These are phyloP conservation scores for Eumacrocentrus americanus DNA, from an alignment of 2,888 invertebrate genomes.

Conservation along the genomic window DNA sequence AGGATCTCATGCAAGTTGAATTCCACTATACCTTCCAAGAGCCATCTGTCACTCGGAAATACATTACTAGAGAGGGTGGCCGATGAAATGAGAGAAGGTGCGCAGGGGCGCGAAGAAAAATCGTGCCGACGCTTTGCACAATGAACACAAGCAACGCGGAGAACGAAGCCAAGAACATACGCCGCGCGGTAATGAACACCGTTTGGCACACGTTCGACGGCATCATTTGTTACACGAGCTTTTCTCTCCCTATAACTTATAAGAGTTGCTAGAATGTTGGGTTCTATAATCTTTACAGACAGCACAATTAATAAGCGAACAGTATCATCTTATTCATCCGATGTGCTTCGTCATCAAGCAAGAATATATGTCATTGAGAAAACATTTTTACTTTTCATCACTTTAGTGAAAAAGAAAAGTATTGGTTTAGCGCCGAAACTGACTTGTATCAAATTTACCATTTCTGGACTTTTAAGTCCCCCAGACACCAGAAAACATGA, in stretches of 20 bases:
- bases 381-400: too few species aligned
- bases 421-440: too few species aligned
- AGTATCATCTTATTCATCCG: too few species aligned
- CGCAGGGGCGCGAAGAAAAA: constrained; percentile 19
- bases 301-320: too few species aligned
- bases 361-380: too few species aligned
- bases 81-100: constrained; percentile 15
- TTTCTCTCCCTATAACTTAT: not conserved
- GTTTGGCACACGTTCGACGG: constrained; percentile 1
- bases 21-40: not conserved
- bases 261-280: too few species aligned
- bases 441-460: too few species aligned
- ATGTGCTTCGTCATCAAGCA: too few species aligned
- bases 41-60: constrained; percentile 28
- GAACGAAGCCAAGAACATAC: constrained; percentile 16
- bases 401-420: too few species aligned
- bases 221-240: constrained; percentile 7
- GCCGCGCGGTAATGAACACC: constrained; percentile 8
- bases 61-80: constrained; percentile 19
- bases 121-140: constrained; percentile 21
- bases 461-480: too few species aligned
- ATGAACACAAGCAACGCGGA: constrained; percentile 16
- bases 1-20: not conserved
- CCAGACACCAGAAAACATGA: too few species aligned
- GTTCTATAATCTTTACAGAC: too few species aligned